Evolutionary conservation across 2,888 invertebrate species (phyloP), one percentile per base, ranked within the genome.

Genomic region (Tryphoninae sp.): DNA sequence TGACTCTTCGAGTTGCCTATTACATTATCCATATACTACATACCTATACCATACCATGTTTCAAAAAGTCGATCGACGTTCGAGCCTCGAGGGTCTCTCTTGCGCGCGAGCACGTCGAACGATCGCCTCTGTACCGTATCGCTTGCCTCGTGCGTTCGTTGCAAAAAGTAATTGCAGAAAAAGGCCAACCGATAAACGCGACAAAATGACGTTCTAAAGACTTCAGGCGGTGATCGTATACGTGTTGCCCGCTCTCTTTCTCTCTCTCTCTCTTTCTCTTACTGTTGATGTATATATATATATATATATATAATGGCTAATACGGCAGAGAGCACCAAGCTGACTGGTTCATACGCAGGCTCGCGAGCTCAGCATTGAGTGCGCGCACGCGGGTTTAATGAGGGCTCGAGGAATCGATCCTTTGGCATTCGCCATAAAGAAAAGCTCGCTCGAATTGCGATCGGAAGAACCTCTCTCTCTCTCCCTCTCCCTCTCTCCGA

Each of bases 161-260:
- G 84, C 84, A 89, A 89, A 88, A 89, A 88, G 88, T 87, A 86
- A 89, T 88, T 85, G 86, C 85, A 84, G 86, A 88, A 88, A 88
- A 89, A 88, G 86, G 85, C 81, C 83, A 53, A 82, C 82, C 84
- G 86, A 87, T 86, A 88, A 87, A 89, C 87, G 87, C 87, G 89
- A 89, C 87, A 86, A 88, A 89, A 88, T 88, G 88, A 88, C 87
- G 88, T 88, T 89, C 85, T 86, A 86, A 88, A 87, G 88, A 86
- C 85, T 79, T 84, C 85, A 82, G 85, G 84, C 86, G 86, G 87
- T 86, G 87, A 86, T 86, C 81, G 77, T 40, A 72, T 62, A 62
- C 61, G 61, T 62, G 61, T 73, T 62, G 61, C 61, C 49, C 72
- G 26, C 26, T 49, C 8, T 26, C 72, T 61, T 33, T 33, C 61